phyloP scores from a whole-genome alignment of 1,140 invertebrate genomes.

The Leptinotarsa texana region DNA sequence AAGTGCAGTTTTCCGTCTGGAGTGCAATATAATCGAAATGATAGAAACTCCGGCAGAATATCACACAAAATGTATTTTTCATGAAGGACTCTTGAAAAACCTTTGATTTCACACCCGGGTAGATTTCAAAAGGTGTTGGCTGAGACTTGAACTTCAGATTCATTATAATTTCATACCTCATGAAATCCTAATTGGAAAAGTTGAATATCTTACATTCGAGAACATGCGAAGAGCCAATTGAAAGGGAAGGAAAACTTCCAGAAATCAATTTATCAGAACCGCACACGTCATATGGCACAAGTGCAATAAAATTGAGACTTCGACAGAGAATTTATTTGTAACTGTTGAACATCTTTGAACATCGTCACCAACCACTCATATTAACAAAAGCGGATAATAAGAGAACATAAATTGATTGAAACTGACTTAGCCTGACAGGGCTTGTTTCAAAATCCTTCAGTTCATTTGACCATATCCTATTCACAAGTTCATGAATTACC shows the following conservation, averaged over 20 bases:
- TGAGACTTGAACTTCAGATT: conserved; percentile 16
- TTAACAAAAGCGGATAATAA: too few relatives aligned
- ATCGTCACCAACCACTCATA: too few relatives aligned
- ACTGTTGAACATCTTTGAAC: too few relatives aligned
- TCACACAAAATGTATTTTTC: neutral
- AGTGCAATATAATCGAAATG: neutral
- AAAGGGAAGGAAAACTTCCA: neutral
- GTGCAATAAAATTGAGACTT: too few relatives aligned
- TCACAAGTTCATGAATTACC: too few relatives aligned
- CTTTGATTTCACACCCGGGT: conserved; percentile 13
- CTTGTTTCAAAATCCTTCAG: too few relatives aligned
- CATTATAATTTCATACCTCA: conserved; percentile 30
- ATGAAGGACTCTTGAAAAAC: conserved; percentile 2
- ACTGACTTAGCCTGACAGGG: too few relatives aligned
- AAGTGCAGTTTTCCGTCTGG: too few relatives aligned
- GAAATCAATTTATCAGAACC: conserved; percentile 24
- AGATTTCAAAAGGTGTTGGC: conserved; percentile 6
- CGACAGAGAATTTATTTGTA: too few relatives aligned
- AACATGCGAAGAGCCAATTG: neutral
- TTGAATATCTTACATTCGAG: conserved; percentile 5
- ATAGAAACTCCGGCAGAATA: neutral
- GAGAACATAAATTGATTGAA: too few relatives aligned
- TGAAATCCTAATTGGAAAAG: conserved; percentile 28
- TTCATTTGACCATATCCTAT: too few relatives aligned
- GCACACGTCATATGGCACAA: neutral